A percentile compares a stretch with the other conserved stretches of the same genome.
Conservation (phyloP, 2,888 invertebrate species). For the Tuberolachnus salignus region DNA sequence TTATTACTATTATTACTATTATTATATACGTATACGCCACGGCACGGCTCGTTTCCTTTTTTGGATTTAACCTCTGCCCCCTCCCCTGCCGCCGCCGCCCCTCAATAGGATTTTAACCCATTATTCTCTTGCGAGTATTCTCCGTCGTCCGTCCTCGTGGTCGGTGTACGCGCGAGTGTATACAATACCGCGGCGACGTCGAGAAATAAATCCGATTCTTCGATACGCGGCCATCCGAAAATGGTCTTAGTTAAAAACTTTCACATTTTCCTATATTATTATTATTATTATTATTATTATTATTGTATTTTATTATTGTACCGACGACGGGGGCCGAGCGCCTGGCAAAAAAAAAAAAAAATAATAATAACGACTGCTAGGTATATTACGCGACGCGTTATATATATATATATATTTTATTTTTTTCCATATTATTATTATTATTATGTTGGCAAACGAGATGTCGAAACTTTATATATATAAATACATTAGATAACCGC, state of each 20-base stretch:
- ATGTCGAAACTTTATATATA: too few species aligned
- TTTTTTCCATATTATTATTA: neutral
- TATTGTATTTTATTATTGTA: too few species aligned
- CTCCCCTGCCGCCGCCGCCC: neutral
- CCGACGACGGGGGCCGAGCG: too few species aligned
- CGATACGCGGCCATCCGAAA: slow-evolving; percentile 25
- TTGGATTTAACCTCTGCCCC: slow-evolving; percentile 33
- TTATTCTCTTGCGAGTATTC: too few species aligned
- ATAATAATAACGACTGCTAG: neutral
- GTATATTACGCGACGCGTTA: too few species aligned
- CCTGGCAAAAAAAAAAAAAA: slow-evolving; percentile 7
- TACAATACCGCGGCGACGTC: neutral
- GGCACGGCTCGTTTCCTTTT: slow-evolving; percentile 34
- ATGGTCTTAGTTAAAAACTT: slow-evolving; percentile 47
- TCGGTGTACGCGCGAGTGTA: neutral
- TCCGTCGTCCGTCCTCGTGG: too few species aligned
- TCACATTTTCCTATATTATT: slow-evolving; percentile 16
- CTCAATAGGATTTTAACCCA: too few species aligned
- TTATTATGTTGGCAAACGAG: too few species aligned
- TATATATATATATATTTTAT: too few species aligned
- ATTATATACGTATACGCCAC: neutral
- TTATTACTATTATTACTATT: too few species aligned
- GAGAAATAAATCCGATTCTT: slow-evolving; percentile 15
- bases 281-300: too few species aligned
- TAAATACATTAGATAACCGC: too few species aligned